These are phyloP conservation scores for Rafetus swinhoei DNA, from an alignment of 2,113 vertebrate genomes.

Conservation along the genomic window DNA sequence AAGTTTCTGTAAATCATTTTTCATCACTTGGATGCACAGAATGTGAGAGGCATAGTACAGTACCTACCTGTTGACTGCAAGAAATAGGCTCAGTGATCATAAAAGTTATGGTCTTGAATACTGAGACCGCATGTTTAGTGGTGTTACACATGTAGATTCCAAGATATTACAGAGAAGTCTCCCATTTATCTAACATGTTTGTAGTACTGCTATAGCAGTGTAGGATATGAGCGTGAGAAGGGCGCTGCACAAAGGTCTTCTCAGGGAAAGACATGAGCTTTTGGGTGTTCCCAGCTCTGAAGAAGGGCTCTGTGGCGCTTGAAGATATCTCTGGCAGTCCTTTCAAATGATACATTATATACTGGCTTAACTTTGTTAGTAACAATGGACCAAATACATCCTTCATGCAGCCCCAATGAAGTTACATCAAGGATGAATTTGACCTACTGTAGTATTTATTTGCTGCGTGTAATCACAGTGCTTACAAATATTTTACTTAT, in stretches of 20 bases:
- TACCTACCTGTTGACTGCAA: not conserved
- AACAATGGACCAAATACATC: fast-evolving
- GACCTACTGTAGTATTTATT: not conserved
- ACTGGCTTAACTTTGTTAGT: not conserved
- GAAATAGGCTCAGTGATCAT: not conserved
- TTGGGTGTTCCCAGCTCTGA: not conserved
- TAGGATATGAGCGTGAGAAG: not conserved
- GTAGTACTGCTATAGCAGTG: not conserved
- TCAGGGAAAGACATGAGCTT: not conserved
- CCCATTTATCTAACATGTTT: fast-evolving
- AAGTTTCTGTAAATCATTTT: not conserved
- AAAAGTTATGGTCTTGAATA: not conserved
- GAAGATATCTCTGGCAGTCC: not conserved
- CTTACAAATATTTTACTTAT: not conserved
- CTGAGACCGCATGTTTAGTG: not conserved
- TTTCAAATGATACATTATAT: not conserved
- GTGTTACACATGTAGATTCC: not conserved
- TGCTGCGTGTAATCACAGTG: not conserved
- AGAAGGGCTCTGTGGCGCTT: not conserved
- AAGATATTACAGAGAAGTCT: not conserved
- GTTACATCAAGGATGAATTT: not conserved
- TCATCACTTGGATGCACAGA: not conserved
- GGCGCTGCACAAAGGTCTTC: fast-evolving
- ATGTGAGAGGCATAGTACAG: not conserved
- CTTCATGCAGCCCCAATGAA: not conserved